Evolutionary conservation across 2,888 invertebrate genomes (phyloP).

Genomic region (Pyrochroa serraticornis): DNA sequence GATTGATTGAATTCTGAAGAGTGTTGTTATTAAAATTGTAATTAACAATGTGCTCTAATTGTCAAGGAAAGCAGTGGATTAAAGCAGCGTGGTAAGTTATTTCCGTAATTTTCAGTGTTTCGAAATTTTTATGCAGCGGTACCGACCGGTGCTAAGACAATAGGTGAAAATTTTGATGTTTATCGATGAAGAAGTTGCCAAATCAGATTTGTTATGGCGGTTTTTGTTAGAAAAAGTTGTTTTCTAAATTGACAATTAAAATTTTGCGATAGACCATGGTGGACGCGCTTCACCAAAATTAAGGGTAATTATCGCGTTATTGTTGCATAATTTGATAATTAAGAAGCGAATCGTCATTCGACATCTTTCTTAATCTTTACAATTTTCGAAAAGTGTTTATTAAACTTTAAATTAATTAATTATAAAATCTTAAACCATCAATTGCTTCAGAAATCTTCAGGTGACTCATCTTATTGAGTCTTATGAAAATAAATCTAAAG

Average conservation of each 20-base stretch:
- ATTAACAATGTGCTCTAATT: constrained; percentile 52
- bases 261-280: no score
- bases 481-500: no score
- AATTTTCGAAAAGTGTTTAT: no score
- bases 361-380: no score
- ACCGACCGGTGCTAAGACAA: constrained; percentile 16
- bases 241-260: no score
- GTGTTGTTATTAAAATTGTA: constrained; percentile 20
- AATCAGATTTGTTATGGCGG: constrained; percentile 6
- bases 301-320: no score
- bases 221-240: constrained; percentile 2
- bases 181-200: no score
- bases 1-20: neutral
- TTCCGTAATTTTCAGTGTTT: constrained; percentile 41
- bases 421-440: no score
- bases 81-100: constrained; percentile 49
- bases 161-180: constrained; percentile 25
- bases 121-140: constrained; percentile 31
- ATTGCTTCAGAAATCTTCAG: no score
- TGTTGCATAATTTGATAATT: neutral
- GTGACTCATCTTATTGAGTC: no score
- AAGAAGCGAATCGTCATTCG: neutral
- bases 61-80: constrained; percentile 47
- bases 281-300: neutral
- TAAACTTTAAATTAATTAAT: no score